phyloP scores from a whole-genome alignment of 2,113 vertebrate species.

The Brachypteracias leptosomus region DNA sequence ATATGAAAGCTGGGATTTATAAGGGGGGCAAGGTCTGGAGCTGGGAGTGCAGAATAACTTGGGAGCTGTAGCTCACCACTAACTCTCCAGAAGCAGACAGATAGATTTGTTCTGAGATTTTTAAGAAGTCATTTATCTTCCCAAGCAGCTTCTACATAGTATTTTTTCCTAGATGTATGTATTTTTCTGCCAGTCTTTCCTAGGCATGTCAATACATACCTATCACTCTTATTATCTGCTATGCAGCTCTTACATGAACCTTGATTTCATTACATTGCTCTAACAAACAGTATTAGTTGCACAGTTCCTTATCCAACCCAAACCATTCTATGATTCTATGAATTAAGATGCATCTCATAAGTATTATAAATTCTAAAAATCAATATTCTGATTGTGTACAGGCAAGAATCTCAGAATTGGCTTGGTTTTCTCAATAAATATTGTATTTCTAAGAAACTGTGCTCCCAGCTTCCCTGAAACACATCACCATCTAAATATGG shows the following conservation, averaged over 20 bases:
- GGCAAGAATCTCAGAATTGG: not conserved
- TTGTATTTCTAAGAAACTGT: not conserved
- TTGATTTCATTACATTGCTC: not conserved
- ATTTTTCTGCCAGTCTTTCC: not conserved
- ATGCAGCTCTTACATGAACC: not conserved
- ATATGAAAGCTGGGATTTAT: not conserved
- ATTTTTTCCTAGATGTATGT: not conserved
- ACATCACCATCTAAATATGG: not conserved
- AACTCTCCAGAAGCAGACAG: not conserved
- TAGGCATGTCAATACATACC: too few relatives aligned
- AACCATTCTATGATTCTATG: too few relatives aligned
- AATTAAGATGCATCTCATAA: not conserved
- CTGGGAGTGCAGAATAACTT: not conserved
- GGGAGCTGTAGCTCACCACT: accelerated
- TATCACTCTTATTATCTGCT: not conserved
- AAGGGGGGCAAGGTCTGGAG: not conserved
- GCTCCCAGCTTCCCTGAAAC: not conserved
- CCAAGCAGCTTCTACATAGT: not conserved
- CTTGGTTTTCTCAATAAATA: not conserved
- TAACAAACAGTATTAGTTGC: not conserved
- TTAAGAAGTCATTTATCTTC: not conserved
- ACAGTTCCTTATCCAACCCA: not conserved
- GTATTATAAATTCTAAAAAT: not conserved
- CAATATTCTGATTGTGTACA: not conserved
- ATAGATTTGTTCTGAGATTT: not conserved